These are phyloP conservation scores for Penaeus indicus DNA, from an alignment of 1,140 invertebrate species.

Conservation along the genomic window DNA sequence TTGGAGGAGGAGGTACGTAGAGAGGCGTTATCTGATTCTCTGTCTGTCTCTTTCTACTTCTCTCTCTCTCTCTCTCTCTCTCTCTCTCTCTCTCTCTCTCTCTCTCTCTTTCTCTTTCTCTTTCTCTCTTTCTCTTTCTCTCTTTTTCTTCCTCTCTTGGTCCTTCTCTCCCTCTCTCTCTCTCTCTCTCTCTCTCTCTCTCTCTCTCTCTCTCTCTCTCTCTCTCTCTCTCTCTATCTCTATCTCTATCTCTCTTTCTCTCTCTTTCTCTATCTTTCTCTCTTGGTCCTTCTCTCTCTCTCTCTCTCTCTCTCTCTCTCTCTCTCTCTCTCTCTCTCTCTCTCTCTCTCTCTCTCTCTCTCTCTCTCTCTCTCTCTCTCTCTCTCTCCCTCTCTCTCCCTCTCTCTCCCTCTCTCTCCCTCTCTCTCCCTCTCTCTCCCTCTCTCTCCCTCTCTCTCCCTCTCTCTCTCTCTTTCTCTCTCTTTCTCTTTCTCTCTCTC, in stretches of 20 bases:
- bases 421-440: not conserved
- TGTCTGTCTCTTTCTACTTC: not conserved
- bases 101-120: too few relatives aligned
- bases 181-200: not conserved
- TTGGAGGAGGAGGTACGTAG: conserved; percentile 57
- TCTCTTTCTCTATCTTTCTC: too few relatives aligned
- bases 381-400: not conserved
- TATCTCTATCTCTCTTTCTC: too few relatives aligned
- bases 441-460: not conserved
- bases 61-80: too few relatives aligned
- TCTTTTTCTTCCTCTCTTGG: too few relatives aligned
- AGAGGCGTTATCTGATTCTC: not conserved
- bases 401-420: not conserved
- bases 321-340: not conserved
- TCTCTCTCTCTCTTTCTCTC: not conserved
- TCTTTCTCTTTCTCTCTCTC: not conserved
- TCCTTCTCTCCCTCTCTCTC: too few relatives aligned
- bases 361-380: not conserved
- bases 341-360: not conserved
- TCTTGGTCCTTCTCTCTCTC: not conserved
- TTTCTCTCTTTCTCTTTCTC: too few relatives aligned
- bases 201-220: not conserved
- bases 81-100: too few relatives aligned
- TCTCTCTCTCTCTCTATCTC: not conserved
- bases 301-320: not conserved